Base-by-base conservation (phyloP, 2,797 vertebrate genomes). In the Oreochromis grahami region DNA sequence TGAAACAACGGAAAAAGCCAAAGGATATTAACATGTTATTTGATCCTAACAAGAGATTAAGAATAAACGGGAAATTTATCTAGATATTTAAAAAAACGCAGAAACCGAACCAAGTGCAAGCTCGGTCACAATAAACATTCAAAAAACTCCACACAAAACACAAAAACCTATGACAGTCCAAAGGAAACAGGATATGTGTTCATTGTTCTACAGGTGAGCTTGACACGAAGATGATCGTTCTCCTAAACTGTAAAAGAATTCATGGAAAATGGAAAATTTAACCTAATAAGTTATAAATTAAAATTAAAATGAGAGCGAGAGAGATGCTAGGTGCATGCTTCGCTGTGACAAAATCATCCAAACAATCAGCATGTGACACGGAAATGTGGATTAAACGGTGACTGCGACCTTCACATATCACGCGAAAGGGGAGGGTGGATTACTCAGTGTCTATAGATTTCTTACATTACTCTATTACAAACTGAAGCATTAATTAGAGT, bases 331-430 rank as follows among this genome's bases (percentile, higher is more conserved):
- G 55, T 48, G 43, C 48, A 41, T 76, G 91, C 45, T 24, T 86
- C 70, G 50, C 77, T 86, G 87, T 79, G 83, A 80, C 78, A 84
- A 76, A 92, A 87, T 91, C 80, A 78, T 29, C 11, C 74, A 58
- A 77, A 79, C 76, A 84, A 92, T 91, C 85, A 86, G 88, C 88
- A 87, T 56, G 82, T 88, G 82, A 91, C 90, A 90, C 87, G 87
- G 70, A 84, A 85, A 87, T 72, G 34, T 68, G 82, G 56, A 45
- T 91, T 80, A 90, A 87, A 88, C 43, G 3, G 65, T 70, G 83
- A 83, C 32, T 84, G 60, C 78, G 87, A 84, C 90, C 76, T 90
- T 86, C 80, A 86, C 77, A 52, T 78, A 85, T 48, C 51, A 52
- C 11, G 19, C 9, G 2, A 10, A 45, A 8, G 29, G 15, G 26